Evolutionary conservation across 2,797 vertebrate genomes (phyloP), one percentile per base, ranked within the genome.

Genomic region (Myiotriccus ornatus): DNA sequence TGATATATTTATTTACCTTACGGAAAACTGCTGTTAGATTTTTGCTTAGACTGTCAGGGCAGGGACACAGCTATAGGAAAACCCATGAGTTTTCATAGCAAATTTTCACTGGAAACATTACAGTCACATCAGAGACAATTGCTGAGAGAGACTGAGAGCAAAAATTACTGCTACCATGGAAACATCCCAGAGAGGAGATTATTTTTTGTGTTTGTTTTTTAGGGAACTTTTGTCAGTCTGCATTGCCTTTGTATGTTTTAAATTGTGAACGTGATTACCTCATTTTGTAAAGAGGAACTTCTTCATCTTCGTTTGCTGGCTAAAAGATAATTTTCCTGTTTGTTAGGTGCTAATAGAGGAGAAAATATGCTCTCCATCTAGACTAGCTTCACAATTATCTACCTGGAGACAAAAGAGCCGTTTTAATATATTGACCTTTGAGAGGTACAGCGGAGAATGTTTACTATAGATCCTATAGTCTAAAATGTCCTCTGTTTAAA

Each of bases 151-250:
- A 73, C 4, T 0, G 3, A 74, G 56, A 62, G 43, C 63, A 57
- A 91, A 93, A 91, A 96, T 87, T 83, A 43, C 62, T 74, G 94
- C 91, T 96, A 24, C 95, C 83, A 96, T 95, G 93, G 94, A 96
- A 96, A 96, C 91, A 94, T 92, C 65, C 62, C 84, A 83, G 70
- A 73, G 89, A 93, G 44, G 43, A 65, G 35, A 67, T 76, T 34
- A 35, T 20, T 62, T 76, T 65, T 65, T 70, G 10, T 71, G 55
- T 56, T 55, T 79, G 22, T 37, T 89, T 89, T 63, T 24, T 13
- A 43, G 52, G 47, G 69, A 88, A 92, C 71, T 93, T 86, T 76
- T 78, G 34, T 63, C 39, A 21, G 74, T 47, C 37, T 50, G 14
- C 28, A 17, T 59, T 76, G 52, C 34, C 56, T 89, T 81, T 56